Percentiles rank a stretch among this genome's conserved stretches.
Conservation (phyloP, 1,140 invertebrate species). For the Drosophila burlai region DNA sequence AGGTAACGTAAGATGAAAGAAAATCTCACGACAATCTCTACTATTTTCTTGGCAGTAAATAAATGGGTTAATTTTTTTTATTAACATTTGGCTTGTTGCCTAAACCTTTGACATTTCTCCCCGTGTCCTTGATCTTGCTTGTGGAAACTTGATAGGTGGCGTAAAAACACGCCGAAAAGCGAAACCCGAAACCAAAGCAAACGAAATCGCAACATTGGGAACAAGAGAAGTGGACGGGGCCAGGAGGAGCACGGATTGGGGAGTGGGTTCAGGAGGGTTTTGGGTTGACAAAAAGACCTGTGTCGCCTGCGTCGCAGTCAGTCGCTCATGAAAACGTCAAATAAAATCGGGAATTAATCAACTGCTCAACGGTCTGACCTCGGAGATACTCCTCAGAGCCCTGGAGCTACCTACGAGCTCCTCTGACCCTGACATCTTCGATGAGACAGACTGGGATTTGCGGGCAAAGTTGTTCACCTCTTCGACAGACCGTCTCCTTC, state of each 20-base stretch:
- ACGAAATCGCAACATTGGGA: conserved; percentile 36
- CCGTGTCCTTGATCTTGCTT: conserved; percentile 21
- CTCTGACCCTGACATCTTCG: conserved; percentile 8
- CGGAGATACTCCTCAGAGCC: background rate
- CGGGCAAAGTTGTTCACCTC: conserved; percentile 2
- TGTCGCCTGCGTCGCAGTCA: conserved; percentile 27
- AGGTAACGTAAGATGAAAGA: too few relatives aligned
- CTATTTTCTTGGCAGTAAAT: too few relatives aligned
- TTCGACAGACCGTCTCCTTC: background rate
- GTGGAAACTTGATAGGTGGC: conserved; percentile 41
- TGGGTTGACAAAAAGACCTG: background rate
- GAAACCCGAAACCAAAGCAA: conserved; percentile 40
- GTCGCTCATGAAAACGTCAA: conserved; percentile 66
- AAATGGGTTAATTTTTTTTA: too few relatives aligned
- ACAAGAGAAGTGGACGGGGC: background rate
- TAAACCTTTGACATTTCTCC: background rate
- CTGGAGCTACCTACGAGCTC: conserved; percentile 36
- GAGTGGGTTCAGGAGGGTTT: too few relatives aligned
- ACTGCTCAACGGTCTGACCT: conserved; percentile 37
- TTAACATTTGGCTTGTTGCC: too few relatives aligned
- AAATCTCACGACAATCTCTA: too few relatives aligned
- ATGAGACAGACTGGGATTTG: conserved; percentile 5
- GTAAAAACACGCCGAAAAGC: conserved; percentile 34
- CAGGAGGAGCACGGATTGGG: background rate
- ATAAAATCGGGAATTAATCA: conserved; percentile 74